Percentiles rank a stretch among this genome's conserved stretches.
Conservation (phyloP, 2,113 vertebrate species). For the Tauraco erythrolophus region DNA sequence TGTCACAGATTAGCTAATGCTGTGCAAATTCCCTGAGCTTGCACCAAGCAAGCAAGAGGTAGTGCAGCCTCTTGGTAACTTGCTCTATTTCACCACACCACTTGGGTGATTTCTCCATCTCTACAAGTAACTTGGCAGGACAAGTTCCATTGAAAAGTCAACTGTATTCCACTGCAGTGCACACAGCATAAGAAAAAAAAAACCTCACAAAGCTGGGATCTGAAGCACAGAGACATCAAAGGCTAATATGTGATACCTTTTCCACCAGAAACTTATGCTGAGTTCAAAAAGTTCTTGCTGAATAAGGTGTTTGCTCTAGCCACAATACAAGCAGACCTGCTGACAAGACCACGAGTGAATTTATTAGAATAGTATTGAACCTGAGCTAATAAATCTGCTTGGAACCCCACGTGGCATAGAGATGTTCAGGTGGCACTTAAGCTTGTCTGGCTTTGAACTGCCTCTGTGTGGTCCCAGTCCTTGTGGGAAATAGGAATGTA, state of each 20-base stretch:
- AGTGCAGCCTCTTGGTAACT: neutral
- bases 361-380: neutral
- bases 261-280: neutral
- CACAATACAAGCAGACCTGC: neutral
- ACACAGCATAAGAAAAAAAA: neutral
- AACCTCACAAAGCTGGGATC: neutral
- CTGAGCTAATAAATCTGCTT: slow-evolving; percentile 1
- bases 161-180: neutral
- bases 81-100: neutral
- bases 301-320: neutral
- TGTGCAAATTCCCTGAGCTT: neutral
- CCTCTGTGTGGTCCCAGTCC: neutral
- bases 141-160: neutral
- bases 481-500: neutral
- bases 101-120: neutral
- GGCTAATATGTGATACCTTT: neutral
- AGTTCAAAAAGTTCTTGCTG: neutral
- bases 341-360: neutral
- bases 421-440: slow-evolving; percentile 13
- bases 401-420: neutral
- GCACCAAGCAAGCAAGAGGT: neutral
- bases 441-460: neutral
- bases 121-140: neutral
- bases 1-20: neutral
- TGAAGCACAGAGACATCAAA: neutral